Conservation (phyloP, 2,113 vertebrate species). For the Puntigrus tetrazona region DNA sequence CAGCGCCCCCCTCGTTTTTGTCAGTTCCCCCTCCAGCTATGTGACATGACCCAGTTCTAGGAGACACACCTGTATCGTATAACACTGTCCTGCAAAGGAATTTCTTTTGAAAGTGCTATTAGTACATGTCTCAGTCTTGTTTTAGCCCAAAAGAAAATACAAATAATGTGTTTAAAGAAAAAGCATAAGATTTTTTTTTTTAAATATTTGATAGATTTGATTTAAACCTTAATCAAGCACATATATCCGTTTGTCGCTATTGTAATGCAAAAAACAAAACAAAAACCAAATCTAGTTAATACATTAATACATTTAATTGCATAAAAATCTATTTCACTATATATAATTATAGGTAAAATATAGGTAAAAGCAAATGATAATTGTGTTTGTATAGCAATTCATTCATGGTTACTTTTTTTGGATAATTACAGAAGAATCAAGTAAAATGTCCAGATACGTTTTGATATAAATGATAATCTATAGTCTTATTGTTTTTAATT, state of each 20-base stretch:
- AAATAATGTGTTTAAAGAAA: not conserved
- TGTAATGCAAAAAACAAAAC: not conserved
- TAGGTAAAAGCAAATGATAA: too few species aligned
- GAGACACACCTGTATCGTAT: slow-evolving; percentile 45
- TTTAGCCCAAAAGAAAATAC: not conserved
- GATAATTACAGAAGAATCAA: too few species aligned
- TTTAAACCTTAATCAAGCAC: not conserved
- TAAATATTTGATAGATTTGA: not conserved
- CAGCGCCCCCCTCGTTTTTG: not conserved
- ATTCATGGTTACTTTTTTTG: too few species aligned
- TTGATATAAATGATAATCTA: too few species aligned
- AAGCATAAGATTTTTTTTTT: not conserved
- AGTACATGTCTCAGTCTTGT: not conserved
- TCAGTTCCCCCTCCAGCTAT: slow-evolving; percentile 12
- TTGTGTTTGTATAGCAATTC: too few species aligned
- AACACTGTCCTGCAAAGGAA: slow-evolving; percentile 6
- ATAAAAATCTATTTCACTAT: not conserved
- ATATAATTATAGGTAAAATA: not conserved
- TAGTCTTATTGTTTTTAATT: not conserved
- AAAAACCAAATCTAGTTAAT: not conserved
- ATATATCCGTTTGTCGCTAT: not conserved
- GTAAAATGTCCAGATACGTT: too few species aligned
- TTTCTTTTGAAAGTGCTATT: not conserved
- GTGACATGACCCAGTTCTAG: not conserved
- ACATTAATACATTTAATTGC: not conserved